These are phyloP conservation scores for Hymenopus coronatus DNA, from an alignment of 2,888 invertebrate species.

Conservation along the genomic window DNA sequence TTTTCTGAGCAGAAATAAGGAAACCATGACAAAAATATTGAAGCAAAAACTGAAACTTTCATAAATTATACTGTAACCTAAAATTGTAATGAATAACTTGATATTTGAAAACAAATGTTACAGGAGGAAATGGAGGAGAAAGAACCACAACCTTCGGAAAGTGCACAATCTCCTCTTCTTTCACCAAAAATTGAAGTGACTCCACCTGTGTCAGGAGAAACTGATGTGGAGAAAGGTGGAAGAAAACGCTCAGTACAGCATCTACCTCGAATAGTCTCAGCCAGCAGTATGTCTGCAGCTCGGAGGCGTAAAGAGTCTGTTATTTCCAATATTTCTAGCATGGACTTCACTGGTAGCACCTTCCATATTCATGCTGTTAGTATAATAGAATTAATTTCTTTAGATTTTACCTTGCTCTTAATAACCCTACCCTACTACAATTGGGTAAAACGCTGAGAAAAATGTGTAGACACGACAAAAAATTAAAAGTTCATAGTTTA, in stretches of 20 bases:
- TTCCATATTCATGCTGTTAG: slow-evolving; percentile 61
- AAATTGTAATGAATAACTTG: too few species aligned
- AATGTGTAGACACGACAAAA: neutral
- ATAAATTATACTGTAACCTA: too few species aligned
- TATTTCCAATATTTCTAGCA: slow-evolving; percentile 67
- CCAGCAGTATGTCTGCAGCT: slow-evolving; percentile 38
- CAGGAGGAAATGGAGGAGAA: neutral
- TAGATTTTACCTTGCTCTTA: too few species aligned
- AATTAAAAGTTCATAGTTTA: too few species aligned
- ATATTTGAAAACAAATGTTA: neutral
- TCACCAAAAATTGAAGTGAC: slow-evolving; percentile 22
- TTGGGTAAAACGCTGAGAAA: too few species aligned
- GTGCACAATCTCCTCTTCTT: slow-evolving; percentile 13
- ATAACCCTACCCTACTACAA: too few species aligned
- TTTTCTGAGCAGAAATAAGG: too few species aligned
- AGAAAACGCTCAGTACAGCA: slow-evolving; percentile 7
- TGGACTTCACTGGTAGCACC: slow-evolving; percentile 74
- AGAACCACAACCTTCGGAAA: neutral
- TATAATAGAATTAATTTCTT: neutral
- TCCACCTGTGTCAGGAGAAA: neutral
- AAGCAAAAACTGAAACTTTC: too few species aligned
- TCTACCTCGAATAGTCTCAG: slow-evolving; percentile 24
- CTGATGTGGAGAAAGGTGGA: slow-evolving; percentile 5
- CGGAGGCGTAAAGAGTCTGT: slow-evolving; percentile 63
- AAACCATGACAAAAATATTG: too few species aligned